Evolutionary conservation across 2,113 vertebrate species (phyloP).

Genomic region (Orcinus orca): DNA sequence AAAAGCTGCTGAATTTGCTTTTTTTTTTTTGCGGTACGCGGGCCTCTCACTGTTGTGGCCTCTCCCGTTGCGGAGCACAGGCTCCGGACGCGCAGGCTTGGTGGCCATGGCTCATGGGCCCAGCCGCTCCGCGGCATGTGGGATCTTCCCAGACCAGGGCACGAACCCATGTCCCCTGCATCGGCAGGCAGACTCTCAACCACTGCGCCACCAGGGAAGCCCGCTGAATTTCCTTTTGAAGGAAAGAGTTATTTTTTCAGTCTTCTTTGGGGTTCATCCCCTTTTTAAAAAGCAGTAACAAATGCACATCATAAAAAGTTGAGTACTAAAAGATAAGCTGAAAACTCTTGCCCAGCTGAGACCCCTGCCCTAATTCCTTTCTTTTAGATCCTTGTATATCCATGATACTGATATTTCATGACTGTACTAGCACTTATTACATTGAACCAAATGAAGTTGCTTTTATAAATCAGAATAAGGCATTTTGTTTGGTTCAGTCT

Average conservation of each 20-base stretch:
- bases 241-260: neutral
- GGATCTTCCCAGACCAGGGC: too few relatives aligned
- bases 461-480: neutral
- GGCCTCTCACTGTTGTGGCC: too few relatives aligned
- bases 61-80: too few relatives aligned
- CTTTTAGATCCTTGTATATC: neutral
- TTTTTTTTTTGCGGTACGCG: too few relatives aligned
- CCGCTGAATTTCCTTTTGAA: constrained; percentile 1
- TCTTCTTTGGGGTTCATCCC: neutral
- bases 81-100: too few relatives aligned
- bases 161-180: too few relatives aligned
- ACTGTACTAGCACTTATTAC: neutral
- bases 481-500: neutral
- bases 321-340: neutral
- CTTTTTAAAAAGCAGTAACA: neutral
- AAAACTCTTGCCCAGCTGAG: neutral
- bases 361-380: neutral
- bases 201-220: too few relatives aligned
- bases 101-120: too few relatives aligned
- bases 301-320: neutral
- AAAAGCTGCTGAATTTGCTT: neutral
- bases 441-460: neutral
- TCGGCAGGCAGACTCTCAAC: too few relatives aligned
- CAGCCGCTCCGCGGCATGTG: too few relatives aligned
- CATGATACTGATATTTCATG: neutral